phyloP scores from a whole-genome alignment of 2,113 vertebrate species.

The Etheostoma spectabile region DNA sequence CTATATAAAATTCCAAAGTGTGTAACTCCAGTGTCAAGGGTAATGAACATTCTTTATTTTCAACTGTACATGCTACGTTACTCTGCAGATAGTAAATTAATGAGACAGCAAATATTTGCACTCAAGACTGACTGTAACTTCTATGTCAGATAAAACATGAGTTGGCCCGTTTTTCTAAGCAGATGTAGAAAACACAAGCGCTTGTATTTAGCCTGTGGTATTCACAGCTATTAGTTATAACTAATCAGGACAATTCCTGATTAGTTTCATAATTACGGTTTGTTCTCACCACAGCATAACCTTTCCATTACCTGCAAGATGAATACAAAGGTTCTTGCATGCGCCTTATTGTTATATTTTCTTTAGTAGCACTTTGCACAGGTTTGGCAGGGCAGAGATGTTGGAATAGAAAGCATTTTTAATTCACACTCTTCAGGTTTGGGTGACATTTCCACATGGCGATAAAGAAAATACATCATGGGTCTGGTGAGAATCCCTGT shows the following conservation, averaged over 20 bases:
- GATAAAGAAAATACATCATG: conserved; percentile 1
- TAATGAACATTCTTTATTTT: background rate
- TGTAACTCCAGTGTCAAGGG: background rate
- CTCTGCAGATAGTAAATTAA: background rate
- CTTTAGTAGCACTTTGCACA: background rate
- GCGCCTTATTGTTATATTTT: background rate
- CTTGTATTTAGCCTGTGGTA: background rate
- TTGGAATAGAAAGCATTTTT: background rate
- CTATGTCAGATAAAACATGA: background rate
- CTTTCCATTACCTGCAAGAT: conserved; percentile 7
- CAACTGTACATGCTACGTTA: background rate
- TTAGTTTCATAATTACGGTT: background rate
- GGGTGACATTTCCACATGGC: background rate
- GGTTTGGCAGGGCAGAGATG: background rate
- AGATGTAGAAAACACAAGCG: background rate
- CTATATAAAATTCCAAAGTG: background rate
- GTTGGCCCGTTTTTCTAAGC: background rate
- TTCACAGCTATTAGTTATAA: background rate
- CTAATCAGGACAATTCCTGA: background rate
- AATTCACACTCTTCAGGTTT: background rate
- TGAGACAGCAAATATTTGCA: background rate
- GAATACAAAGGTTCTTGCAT: background rate
- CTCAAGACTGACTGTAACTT: background rate
- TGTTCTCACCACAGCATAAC: background rate
- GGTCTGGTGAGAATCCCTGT: background rate